phyloP scores from a whole-genome alignment of 23 tunicate species.

The Clavelina lepadiformis region DNA sequence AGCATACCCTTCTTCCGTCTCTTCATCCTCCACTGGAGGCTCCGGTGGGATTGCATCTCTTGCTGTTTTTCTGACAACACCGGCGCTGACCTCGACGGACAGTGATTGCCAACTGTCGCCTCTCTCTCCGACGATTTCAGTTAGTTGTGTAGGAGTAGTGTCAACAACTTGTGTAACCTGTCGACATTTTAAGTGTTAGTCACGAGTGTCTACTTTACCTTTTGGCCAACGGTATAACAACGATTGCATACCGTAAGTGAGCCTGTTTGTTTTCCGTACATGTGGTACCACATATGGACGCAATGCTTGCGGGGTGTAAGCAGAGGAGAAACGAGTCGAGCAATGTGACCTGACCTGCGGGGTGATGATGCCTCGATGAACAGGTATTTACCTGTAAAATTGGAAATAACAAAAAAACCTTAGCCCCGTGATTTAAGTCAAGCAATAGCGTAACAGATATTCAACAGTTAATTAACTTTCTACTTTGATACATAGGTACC shows the following conservation, averaged over 20 bases:
- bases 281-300: slow-evolving; percentile 82
- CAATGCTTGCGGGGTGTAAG: slow-evolving; percentile 71
- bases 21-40: no score
- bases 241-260: slow-evolving; percentile 48
- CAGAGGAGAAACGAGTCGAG: slow-evolving; percentile 60
- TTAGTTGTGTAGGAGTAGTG: slow-evolving; percentile 19
- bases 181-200: background rate
- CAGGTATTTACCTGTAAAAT: slow-evolving; percentile 69
- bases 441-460: no score
- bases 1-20: no score
- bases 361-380: slow-evolving; percentile 97
- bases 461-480: no score
- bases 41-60: background rate
- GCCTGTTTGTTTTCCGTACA: slow-evolving; percentile 94
- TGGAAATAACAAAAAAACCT: no score
- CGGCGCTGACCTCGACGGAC: slow-evolving; percentile 51
- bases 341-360: slow-evolving; percentile 53
- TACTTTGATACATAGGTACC: no score
- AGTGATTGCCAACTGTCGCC: slow-evolving; percentile 58
- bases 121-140: slow-evolving; percentile 59
- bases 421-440: no score
- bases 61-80: slow-evolving; percentile 18
- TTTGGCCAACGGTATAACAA: no score
- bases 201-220: no score
- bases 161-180: slow-evolving; percentile 46